Evolutionary conservation across 2,797 vertebrate species (phyloP).

Genomic region (Myotis myotis): DNA sequence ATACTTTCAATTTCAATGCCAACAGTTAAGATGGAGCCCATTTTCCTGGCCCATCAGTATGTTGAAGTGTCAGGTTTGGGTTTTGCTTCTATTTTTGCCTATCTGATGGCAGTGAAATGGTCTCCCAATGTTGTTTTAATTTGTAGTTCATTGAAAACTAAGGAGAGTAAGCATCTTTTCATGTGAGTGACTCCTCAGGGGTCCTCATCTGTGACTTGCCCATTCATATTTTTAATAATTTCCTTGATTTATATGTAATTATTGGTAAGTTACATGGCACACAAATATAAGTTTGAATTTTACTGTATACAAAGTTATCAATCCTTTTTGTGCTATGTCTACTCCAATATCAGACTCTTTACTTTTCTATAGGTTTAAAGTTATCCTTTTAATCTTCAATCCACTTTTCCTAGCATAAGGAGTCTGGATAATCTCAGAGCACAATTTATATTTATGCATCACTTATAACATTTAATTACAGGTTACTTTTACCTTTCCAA

Average conservation of each 20-base stretch:
- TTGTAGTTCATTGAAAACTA: not conserved
- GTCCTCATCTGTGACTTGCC: not conserved
- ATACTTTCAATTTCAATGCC: not conserved
- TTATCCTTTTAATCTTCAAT: not conserved
- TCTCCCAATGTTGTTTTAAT: not conserved
- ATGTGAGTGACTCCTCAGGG: not conserved
- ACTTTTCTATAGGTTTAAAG: not conserved
- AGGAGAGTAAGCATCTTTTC: not conserved
- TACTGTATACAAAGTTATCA: not conserved
- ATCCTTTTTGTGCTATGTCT: not conserved
- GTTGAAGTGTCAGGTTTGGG: not conserved
- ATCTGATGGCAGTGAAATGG: slow-evolving; percentile 12
- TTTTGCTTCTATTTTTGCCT: not conserved
- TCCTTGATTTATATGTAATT: not conserved
- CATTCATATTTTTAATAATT: slow-evolving; percentile 16
- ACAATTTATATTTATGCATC: not conserved
- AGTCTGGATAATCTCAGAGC: not conserved
- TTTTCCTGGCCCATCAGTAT: not conserved
- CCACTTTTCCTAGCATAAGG: not conserved
- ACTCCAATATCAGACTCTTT: not conserved
- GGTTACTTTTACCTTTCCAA: not conserved
- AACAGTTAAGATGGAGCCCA: not conserved
- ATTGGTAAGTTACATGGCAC: not conserved
- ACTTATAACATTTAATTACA: not conserved
- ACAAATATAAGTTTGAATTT: not conserved